Evolutionary conservation across 2,113 vertebrate species (phyloP), one percentile per base, ranked within the genome.

Genomic region (Irena cyanogastra): DNA sequence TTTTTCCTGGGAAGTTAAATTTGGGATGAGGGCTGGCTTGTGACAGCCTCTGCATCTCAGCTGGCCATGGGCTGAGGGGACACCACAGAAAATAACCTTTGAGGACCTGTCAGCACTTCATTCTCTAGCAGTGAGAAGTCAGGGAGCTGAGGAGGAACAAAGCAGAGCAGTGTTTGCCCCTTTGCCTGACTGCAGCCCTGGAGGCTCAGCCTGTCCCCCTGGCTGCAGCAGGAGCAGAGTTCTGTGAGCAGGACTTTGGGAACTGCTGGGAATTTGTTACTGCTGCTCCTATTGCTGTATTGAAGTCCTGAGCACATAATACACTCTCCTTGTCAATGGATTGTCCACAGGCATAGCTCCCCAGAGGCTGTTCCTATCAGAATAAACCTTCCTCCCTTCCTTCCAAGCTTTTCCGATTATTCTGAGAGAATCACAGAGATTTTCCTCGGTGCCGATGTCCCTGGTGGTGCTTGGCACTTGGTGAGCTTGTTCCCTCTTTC

Each of bases 141-240:
- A 3, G n/a, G 23, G 59, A 6, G 5, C 8, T 28, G 47, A 24
- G 35, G 7, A 28, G 2, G 87, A 56, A 1, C 8, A 26, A 2
- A 7, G 3, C 1, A 28, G 69, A 33, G 44, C 30, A n/a, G 77
- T 6, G 41, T 54, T 52, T 80, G 33, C 20, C 49, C 33, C 33
- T 30, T 21, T 20, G 5, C 16, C 22, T 17, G 63, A 5, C 22
- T 44, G 21, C 44, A 0, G 0, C 1, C 10, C 9, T 3, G 1
- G 0, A 21, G 54, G 37, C 5, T 12, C 37, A 14, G 3, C 1
- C 0, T 11, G 14, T 24, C 22, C 80, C 45, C 14, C 54, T 23
- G 31, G 52, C 7, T 33, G 54, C 31, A 56, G 53, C 37, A 14
- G 63, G 50, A 50, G 30, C 28, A 17, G 13, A 1, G 42, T 6